Percentiles rank a stretch among this genome's conserved stretches.
Conservation (phyloP, 2,888 invertebrate genomes). For the Chloromyia formosa region DNA sequence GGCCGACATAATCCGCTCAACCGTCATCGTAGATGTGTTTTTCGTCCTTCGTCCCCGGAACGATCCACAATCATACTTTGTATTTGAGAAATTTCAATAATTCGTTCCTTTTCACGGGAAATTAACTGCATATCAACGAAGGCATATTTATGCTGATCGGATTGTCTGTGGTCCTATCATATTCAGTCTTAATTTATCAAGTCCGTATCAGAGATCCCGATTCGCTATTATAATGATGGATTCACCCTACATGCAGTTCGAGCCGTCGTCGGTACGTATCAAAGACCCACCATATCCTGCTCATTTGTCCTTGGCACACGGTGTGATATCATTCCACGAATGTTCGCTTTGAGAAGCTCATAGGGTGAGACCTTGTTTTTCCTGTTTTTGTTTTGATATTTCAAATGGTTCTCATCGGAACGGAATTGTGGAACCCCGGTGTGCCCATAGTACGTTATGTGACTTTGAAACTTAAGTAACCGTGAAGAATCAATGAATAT, state of each 20-base stretch:
- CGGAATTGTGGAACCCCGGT: slow-evolving; percentile 22
- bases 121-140: slow-evolving; percentile 22
- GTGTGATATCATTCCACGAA: background rate
- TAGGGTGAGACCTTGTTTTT: slow-evolving; percentile 15
- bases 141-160: slow-evolving; percentile 13
- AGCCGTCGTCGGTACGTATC: slow-evolving; percentile 14
- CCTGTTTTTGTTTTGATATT: slow-evolving; percentile 40
- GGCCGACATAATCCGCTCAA: slow-evolving; percentile 36
- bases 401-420: slow-evolving; percentile 27
- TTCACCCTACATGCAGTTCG: slow-evolving; percentile 19
- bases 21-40: background rate
- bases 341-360: background rate
- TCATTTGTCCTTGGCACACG: slow-evolving; percentile 11
- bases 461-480: slow-evolving; percentile 42
- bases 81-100: slow-evolving; percentile 21
- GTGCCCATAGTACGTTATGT: slow-evolving; percentile 13
- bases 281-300: background rate
- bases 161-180: slow-evolving; percentile 5
- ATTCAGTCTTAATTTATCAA: slow-evolving; percentile 6
- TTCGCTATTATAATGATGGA: slow-evolving; percentile 1
- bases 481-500: slow-evolving; percentile 39
- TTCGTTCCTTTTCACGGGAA: slow-evolving; percentile 39
- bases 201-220: background rate
- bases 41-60: background rate
- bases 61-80: background rate